Conservation (phyloP, 2,113 vertebrate genomes). For the Podarcis cretensis region DNA sequence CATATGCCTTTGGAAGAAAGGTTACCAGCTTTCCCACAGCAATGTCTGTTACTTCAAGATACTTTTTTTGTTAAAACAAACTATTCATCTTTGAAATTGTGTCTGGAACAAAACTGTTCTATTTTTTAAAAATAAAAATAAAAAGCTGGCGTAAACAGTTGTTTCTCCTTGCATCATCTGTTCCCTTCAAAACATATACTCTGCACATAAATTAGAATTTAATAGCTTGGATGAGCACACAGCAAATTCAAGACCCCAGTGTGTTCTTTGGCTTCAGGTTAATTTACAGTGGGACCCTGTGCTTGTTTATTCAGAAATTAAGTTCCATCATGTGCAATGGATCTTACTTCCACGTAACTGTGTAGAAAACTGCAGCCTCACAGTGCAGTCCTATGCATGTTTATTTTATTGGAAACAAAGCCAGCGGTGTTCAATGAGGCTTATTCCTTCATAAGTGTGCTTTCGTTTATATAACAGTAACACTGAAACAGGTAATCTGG, state of each 20-base stretch:
- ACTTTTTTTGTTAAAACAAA: background rate
- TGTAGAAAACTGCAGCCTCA: background rate
- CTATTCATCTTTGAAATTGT: background rate
- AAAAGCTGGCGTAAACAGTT: background rate
- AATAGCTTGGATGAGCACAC: background rate
- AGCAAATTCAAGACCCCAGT: background rate
- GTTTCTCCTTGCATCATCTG: background rate
- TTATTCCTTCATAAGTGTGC: background rate
- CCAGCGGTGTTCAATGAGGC: background rate
- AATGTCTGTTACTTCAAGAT: background rate
- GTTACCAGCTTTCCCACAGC: background rate
- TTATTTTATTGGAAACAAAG: background rate
- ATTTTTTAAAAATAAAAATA: background rate
- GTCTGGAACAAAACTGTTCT: background rate
- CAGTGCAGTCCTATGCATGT: background rate
- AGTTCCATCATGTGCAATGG: background rate
- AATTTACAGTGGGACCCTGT: background rate
- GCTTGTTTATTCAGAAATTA: background rate
- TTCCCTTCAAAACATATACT: background rate
- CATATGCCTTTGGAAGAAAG: background rate
- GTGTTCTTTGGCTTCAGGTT: constrained; percentile 20
- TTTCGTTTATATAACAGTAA: constrained; percentile 32
- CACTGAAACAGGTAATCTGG: constrained; percentile 19
- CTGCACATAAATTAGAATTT: background rate
- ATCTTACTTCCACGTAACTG: background rate